Evolutionary conservation across 2,113 vertebrate genomes (phyloP).

Genomic region (Nematolebias whitei): DNA sequence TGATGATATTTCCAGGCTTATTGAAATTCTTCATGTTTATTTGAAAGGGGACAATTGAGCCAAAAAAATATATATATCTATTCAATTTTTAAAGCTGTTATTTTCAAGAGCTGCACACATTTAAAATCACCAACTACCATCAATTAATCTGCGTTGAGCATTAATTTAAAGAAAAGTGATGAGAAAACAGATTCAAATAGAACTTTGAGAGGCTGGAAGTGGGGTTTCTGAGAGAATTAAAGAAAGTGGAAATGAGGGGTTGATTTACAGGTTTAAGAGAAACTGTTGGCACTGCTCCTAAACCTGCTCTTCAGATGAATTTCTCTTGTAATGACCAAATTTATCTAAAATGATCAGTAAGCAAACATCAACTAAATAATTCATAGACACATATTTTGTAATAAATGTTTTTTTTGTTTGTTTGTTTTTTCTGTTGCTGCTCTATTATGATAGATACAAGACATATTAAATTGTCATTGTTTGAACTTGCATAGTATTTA

Average conservation of each 20-base stretch:
- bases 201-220: neutral
- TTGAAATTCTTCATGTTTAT: neutral
- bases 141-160: neutral
- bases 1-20: neutral
- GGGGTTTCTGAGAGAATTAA: neutral
- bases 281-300: neutral
- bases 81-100: neutral
- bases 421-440: too few relatives aligned
- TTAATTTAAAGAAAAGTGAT: neutral
- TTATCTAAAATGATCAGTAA: neutral
- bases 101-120: neutral
- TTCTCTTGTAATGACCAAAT: neutral
- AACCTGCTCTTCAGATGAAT: neutral
- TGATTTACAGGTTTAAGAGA: neutral
- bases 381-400: neutral
- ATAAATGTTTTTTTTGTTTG: neutral
- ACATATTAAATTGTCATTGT: too few relatives aligned
- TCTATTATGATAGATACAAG: too few relatives aligned
- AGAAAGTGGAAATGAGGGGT: neutral
- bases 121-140: neutral
- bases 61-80: too few relatives aligned
- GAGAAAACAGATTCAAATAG: neutral
- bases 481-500: too few relatives aligned
- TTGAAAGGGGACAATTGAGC: neutral
- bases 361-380: neutral